Base-by-base conservation (phyloP, 1,140 invertebrate species). In the Hycleus phaleratus region DNA sequence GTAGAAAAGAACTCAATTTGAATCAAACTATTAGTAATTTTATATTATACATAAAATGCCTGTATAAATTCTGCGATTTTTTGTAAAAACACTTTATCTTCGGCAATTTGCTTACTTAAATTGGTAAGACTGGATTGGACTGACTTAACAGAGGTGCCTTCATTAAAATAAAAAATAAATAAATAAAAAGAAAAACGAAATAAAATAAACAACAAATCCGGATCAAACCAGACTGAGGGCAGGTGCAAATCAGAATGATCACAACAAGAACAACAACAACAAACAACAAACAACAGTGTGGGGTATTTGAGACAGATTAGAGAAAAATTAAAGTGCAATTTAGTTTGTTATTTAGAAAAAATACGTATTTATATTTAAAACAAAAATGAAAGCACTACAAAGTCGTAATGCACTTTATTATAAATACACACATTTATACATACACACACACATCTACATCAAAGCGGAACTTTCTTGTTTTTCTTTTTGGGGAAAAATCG, bases 91-190 rank as follows among this genome's bases (percentile, higher is more conserved):
- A 67, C 63, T 67, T 68, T 69, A 65, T 64, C 66, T 68, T 66
- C 9, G 68, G 69, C 66, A 62, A 68, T 56, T 68, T 63, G 69
- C 68, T 71, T 71, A 71, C 67, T 69, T 63, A 68, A 18, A 70
- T 62, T 68, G 67, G 68, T 73, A 73, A 73, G 71, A 73, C 71
- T 73, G 71, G 71, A 71, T 64, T 65, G 71, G 70, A 72, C 68
- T 71, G 67, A 72, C 61, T 60, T 58, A 68, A 68, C 66, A 64
- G 67, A 70, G 71, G 71, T 73, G 71, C 71, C 71, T 73, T 73
- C 68, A 68, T 59, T 60, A 44, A 60, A 59, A 60, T 57, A 62
- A 50, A 63, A 65, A 67, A 67, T 62, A 70, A 62, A 60, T 60
- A 56, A 70, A 70, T 71, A 66, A 71, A 70, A 70, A 68, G 69